Percentiles rank a stretch among this genome's conserved stretches.
Conservation (phyloP, 2,113 vertebrate genomes). For the Eulemur rufifrons region DNA sequence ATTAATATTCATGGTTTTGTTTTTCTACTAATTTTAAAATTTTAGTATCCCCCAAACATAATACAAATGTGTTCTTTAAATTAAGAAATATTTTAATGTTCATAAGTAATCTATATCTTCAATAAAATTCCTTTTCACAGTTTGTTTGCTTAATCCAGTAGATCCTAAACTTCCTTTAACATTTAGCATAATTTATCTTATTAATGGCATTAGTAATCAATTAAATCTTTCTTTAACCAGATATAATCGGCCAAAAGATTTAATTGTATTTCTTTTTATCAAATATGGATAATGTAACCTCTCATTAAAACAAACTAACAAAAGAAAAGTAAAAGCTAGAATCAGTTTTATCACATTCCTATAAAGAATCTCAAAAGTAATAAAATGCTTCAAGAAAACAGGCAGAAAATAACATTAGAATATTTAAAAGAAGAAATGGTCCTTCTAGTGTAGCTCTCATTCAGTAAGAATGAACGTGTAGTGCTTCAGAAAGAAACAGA, state of each 20-base stretch:
- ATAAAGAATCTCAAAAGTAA: constrained; percentile 27
- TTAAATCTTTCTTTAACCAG: neutral
- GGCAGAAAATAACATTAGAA: neutral
- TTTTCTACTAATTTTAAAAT: neutral
- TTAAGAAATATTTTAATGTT: constrained; percentile 9
- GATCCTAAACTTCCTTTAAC: constrained; percentile 4
- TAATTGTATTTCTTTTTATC: neutral
- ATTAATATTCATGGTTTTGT: neutral
- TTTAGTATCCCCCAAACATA: neutral
- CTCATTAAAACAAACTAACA: neutral
- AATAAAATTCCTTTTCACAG: neutral
- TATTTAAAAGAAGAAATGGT: constrained; percentile 21
- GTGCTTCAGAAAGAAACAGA: neutral
- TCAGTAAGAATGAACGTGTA: neutral
- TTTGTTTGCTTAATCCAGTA: constrained; percentile 9
- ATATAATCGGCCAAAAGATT: neutral
- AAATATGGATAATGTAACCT: neutral
- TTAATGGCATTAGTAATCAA: neutral
- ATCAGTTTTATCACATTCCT: neutral
- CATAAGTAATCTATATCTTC: neutral
- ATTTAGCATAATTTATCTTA: neutral
- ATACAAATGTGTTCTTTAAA: neutral
- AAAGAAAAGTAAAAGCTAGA: neutral
- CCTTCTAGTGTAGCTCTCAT: neutral
- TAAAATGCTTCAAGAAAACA: neutral